Conservation (phyloP, 2,888 invertebrate species). For the Proisotoma minuta region DNA sequence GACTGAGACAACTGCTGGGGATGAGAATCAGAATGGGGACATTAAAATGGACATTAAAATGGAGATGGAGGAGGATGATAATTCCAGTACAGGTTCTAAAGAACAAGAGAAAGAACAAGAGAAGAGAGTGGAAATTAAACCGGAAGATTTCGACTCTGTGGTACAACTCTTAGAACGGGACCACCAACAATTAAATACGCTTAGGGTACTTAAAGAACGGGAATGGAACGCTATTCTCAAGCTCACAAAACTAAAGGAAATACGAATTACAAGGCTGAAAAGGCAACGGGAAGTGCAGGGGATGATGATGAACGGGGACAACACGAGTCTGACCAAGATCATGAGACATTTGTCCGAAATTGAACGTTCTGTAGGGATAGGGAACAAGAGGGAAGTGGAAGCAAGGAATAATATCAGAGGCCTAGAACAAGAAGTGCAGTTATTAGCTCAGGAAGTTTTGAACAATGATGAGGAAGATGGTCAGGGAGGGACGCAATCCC, state of each 20-base stretch:
- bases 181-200: constrained; percentile 17
- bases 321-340: background rate
- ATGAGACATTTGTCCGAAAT: background rate
- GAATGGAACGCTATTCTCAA: constrained; percentile 81
- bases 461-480: background rate
- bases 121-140: background rate
- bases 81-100: background rate
- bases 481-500: background rate
- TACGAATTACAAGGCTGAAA: constrained; percentile 66
- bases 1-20: too few relatives aligned
- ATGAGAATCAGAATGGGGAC: too few relatives aligned
- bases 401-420: constrained; percentile 14
- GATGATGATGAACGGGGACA: background rate
- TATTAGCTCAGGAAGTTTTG: constrained; percentile 9
- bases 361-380: background rate
- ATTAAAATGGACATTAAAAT: constrained; percentile 21
- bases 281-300: constrained; percentile 50
- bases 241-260: constrained; percentile 77
- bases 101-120: background rate
- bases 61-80: constrained; percentile 23
- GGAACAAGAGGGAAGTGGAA: background rate
- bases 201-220: constrained; percentile 61
- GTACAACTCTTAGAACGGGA: background rate
- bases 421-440: constrained; percentile 30
- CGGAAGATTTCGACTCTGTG: background rate